Conservation (phyloP, 2,888 invertebrate species). For the Andrena flavipes region DNA sequence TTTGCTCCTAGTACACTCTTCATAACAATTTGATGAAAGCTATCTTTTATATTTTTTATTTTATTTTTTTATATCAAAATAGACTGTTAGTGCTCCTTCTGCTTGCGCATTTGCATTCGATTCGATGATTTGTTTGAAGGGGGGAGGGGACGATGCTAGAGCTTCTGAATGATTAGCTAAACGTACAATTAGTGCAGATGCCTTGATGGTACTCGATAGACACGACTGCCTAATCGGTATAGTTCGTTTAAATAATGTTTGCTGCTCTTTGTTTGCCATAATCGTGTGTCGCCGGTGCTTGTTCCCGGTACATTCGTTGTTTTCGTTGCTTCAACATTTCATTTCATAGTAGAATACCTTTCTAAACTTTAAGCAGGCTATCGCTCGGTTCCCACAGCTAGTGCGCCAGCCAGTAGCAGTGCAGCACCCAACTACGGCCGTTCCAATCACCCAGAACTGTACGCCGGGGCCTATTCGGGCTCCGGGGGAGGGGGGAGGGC, state of each 20-base stretch:
- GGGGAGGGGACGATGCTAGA: neutral
- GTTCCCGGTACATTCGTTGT: constrained; percentile 33
- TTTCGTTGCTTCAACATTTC: constrained; percentile 59
- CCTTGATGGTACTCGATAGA: neutral
- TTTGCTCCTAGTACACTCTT: constrained; percentile 63
- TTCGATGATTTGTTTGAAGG: constrained; percentile 2
- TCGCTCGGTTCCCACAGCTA: constrained; percentile 84
- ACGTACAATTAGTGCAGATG: constrained; percentile 3
- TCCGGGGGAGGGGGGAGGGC: constrained; percentile 81
- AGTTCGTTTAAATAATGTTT: neutral
- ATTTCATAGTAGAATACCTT: constrained; percentile 67
- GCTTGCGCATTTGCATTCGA: constrained; percentile 38
- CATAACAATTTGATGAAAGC: constrained; percentile 27
- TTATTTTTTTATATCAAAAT: constrained; percentile 7
- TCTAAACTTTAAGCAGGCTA: constrained; percentile 83
- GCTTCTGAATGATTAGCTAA: constrained; percentile 27
- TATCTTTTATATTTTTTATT: constrained; percentile 9
- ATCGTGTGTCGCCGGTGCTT: constrained; percentile 25
- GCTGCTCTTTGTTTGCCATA: neutral
- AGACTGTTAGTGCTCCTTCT: constrained; percentile 8
- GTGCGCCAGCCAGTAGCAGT: constrained; percentile 85
- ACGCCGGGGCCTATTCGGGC: constrained; percentile 90
- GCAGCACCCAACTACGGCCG: constrained; percentile 85
- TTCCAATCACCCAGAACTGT: constrained; percentile 87
- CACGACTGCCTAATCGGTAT: constrained; percentile 32